These are phyloP conservation scores for Troides aeacus DNA, from an alignment of 2,888 invertebrate species.

Conservation along the genomic window DNA sequence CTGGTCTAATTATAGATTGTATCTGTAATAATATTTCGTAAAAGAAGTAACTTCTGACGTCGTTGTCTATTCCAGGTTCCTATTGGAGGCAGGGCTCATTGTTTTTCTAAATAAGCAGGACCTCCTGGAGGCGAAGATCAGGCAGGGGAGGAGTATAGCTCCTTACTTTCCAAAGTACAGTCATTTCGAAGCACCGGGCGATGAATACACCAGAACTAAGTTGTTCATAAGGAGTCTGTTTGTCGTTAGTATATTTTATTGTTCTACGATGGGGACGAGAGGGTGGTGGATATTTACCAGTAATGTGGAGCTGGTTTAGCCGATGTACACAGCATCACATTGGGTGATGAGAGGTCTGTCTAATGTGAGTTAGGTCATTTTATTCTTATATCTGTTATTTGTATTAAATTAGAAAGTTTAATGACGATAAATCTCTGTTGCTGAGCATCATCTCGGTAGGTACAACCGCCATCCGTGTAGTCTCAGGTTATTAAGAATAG, in stretches of 20 bases:
- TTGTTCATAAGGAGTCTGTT: constrained; percentile 85
- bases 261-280: not conserved
- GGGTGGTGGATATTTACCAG: too few species aligned
- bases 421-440: too few species aligned
- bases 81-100: constrained; percentile 87
- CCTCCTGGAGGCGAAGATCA: constrained; percentile 84
- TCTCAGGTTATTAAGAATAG: too few species aligned
- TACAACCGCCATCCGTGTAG: too few species aligned
- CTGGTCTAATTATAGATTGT: too few species aligned
- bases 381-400: too few species aligned
- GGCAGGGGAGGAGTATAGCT: constrained; percentile 82
- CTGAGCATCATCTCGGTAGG: too few species aligned
- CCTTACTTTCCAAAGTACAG: constrained; percentile 84
- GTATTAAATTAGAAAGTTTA: too few species aligned
- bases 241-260: constrained; percentile 67
- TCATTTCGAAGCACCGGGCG: constrained; percentile 73
- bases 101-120: constrained; percentile 92
- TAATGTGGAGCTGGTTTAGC: too few species aligned
- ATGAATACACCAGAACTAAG: constrained; percentile 84
- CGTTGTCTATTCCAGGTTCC: constrained; percentile 75
- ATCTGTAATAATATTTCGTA: too few species aligned
- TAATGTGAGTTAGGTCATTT: too few species aligned
- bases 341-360: not conserved
- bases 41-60: not conserved
- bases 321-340: too few species aligned